Percentiles rank a stretch among this genome's conserved stretches.
Conservation (phyloP, 64 coral and sea anemone genomes). For the Actinia tenebrosa region DNA sequence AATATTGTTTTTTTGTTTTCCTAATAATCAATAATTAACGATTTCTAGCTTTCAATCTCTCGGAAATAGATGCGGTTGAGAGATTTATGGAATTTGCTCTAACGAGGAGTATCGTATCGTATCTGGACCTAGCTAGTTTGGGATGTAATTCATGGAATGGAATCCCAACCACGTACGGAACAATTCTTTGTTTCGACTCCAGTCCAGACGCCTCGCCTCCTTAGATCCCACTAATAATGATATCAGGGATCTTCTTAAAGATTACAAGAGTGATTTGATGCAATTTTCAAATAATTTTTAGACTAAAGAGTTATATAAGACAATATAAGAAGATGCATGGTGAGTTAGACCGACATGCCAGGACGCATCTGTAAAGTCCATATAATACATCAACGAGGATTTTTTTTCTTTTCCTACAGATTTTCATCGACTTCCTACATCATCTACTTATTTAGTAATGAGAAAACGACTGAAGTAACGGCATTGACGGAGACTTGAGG, state of each 20-base stretch:
- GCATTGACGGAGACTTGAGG: neutral
- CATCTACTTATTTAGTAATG: neutral
- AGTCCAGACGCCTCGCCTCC: neutral
- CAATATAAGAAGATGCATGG: neutral
- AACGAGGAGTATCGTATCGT: neutral
- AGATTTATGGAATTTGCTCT: slow-evolving; percentile 9
- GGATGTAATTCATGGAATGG: neutral
- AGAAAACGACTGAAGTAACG: neutral
- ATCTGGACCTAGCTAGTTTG: neutral
- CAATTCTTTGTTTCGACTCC: neutral
- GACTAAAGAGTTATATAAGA: neutral
- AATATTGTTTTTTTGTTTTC: slow-evolving; percentile 30
- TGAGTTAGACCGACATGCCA: neutral
- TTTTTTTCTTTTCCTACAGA: neutral
- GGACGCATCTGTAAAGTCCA: neutral
- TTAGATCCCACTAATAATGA: neutral
- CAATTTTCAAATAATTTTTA: neutral
- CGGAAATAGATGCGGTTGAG: slow-evolving; percentile 14
- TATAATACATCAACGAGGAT: neutral
- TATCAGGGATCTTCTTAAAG: neutral
- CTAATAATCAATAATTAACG: slow-evolving; percentile 7
- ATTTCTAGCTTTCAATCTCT: slow-evolving; percentile 18
- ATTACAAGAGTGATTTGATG: neutral
- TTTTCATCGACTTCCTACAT: neutral
- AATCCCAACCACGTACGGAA: neutral